Evolutionary conservation across 2,888 invertebrate genomes (phyloP), one percentile per base, ranked within the genome.

Genomic region (Tetragonisca angustula): DNA sequence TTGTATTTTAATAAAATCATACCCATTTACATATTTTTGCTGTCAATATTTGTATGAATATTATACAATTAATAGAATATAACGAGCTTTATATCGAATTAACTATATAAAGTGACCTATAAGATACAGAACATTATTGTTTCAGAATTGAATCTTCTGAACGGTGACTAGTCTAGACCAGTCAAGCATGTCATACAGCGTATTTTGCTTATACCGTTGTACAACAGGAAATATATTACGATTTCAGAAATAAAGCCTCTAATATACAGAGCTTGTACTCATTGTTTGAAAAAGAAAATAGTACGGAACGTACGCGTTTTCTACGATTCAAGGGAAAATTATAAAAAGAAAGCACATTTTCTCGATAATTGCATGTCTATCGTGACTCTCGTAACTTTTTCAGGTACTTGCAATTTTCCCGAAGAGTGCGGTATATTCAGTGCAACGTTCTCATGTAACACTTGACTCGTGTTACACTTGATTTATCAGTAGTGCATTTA

Each of bases 401-500:
- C 74, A 79, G 78, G 78, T 86, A 78, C 56, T 78, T 56, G 76
- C 65, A 68, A 87, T 76, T 71, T 84, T 87, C 72, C 52, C 65
- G 43, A 79, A 79, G 84, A 73, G 78, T 83, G 81, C 76, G 76
- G 74, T 78, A 82, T 61, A 64, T 70, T 61, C 69, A 76, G 85
- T 88, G 78, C 73, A 83, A 87, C 82, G 79, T 86, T 85, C 83
- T 84, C 85, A 87, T 87, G 83, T 90, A 91, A 90, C 87, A 86
- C 83, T 91, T 87, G 78, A 87, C 71, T 87, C 78, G 85, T 87
- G 87, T 89, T 88, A 87, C 76, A 75, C 77, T 89, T 88, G 86
- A 88, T 89, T 88, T 91, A 90, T 89, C 89, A 91, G 85, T 87
- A 85, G 84, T 87, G 88, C 87, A 81, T 90, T 87, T 87, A 73